Conservation (phyloP, 2,888 invertebrate species). For the Pardosa pseudoannulata region DNA sequence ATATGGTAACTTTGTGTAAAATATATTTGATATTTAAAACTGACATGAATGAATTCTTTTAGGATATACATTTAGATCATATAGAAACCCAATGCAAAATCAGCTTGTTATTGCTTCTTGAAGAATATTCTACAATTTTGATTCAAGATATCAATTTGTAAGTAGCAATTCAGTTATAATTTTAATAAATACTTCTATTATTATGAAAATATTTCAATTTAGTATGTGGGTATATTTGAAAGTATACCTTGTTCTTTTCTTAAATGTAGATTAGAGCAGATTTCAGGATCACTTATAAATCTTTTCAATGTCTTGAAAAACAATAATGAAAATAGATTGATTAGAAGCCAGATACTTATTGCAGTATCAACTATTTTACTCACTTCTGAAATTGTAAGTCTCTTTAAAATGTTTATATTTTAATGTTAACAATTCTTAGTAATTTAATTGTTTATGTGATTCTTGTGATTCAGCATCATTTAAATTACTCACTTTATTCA, state of each 20-base stretch:
- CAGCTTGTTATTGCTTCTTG: slow-evolving; percentile 35
- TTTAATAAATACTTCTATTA: no score
- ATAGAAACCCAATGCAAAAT: slow-evolving; percentile 42
- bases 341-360: slow-evolving; percentile 44
- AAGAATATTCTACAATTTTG: slow-evolving; percentile 34
- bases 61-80: slow-evolving; percentile 46
- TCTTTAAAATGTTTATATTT: no score
- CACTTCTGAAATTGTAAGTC: slow-evolving; percentile 24
- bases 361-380: slow-evolving; percentile 47
- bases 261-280: slow-evolving; percentile 56
- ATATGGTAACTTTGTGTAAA: no score
- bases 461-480: no score
- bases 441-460: no score
- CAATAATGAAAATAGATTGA: slow-evolving; percentile 32
- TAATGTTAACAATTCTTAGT: no score
- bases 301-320: slow-evolving; percentile 30
- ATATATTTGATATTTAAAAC: no score
- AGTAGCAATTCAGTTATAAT: no score
- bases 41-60: no score
- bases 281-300: slow-evolving; percentile 40
- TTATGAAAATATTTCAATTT: no score
- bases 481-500: no score
- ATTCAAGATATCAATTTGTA: slow-evolving; percentile 54
- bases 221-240: neutral
- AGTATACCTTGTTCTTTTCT: neutral